Evolutionary conservation across 2,113 vertebrate genomes (phyloP).

Genomic region (Neotoma lepida): DNA sequence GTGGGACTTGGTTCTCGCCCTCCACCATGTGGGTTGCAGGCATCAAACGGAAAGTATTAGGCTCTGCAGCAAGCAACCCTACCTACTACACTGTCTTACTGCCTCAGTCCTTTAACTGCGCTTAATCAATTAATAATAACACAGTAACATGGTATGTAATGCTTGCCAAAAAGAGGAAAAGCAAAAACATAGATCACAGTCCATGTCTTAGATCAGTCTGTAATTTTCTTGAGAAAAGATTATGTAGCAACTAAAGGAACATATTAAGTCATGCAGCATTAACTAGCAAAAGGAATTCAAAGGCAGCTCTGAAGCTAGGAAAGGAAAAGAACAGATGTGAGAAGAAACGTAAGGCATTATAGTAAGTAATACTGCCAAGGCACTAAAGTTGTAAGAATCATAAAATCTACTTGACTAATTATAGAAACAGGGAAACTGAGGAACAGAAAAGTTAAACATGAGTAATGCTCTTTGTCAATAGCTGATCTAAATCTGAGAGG

Average conservation of each 20-base stretch:
- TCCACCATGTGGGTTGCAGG: background rate
- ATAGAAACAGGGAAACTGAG: conserved; percentile 16
- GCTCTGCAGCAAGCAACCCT: background rate
- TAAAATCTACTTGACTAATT: conserved; percentile 30
- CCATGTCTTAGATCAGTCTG: background rate
- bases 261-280: conserved; percentile 23
- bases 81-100: background rate
- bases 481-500: background rate
- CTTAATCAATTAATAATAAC: conserved; percentile 19
- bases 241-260: background rate
- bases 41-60: background rate
- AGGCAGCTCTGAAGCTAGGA: background rate
- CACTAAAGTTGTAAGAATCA: background rate
- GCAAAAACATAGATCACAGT: background rate
- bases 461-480: background rate
- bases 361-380: background rate
- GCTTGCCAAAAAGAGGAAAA: background rate
- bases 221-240: conserved; percentile 36
- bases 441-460: conserved; percentile 29
- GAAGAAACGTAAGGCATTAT: background rate
- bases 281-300: conserved; percentile 48
- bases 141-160: background rate
- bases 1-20: background rate
- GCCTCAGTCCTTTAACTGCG: background rate
- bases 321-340: conserved; percentile 15